These are phyloP conservation scores for Gulo gulo DNA, from an alignment of 2,113 vertebrate genomes.

Conservation along the genomic window DNA sequence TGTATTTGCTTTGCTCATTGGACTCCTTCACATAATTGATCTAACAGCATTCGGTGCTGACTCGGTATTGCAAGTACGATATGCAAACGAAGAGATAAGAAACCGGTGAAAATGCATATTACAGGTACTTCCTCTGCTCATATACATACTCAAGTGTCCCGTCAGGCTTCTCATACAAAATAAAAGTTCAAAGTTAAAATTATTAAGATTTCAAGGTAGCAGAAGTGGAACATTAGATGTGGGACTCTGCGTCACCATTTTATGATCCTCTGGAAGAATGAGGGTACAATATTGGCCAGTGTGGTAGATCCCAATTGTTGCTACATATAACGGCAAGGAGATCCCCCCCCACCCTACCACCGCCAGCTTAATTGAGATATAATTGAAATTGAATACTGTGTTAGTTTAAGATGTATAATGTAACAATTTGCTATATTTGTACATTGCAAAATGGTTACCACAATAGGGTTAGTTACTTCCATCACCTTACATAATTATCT, in stretches of 20 bases:
- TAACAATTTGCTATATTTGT: not conserved
- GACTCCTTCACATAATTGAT: not conserved
- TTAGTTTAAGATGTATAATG: not conserved
- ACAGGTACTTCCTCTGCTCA: not conserved
- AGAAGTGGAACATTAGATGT: not conserved
- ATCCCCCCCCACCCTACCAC: no score
- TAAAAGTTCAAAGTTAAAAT: not conserved
- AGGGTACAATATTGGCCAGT: accelerated
- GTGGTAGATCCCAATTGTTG: not conserved
- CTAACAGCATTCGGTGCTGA: not conserved
- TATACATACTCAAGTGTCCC: accelerated
- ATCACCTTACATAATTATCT: not conserved
- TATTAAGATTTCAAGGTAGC: not conserved
- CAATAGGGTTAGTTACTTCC: not conserved
- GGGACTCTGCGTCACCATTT: not conserved
- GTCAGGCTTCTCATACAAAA: not conserved
- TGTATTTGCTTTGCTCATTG: not conserved
- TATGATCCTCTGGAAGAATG: not conserved
- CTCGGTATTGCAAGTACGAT: not conserved
- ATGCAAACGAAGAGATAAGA: not conserved
- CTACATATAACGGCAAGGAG: not conserved
- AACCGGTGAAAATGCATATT: not conserved
- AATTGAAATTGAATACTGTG: not conserved
- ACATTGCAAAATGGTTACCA: not conserved
- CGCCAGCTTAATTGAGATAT: not conserved